Evolutionary conservation across 2,888 invertebrate genomes (phyloP).

Genomic region (Zhuqinia jingwanae): DNA sequence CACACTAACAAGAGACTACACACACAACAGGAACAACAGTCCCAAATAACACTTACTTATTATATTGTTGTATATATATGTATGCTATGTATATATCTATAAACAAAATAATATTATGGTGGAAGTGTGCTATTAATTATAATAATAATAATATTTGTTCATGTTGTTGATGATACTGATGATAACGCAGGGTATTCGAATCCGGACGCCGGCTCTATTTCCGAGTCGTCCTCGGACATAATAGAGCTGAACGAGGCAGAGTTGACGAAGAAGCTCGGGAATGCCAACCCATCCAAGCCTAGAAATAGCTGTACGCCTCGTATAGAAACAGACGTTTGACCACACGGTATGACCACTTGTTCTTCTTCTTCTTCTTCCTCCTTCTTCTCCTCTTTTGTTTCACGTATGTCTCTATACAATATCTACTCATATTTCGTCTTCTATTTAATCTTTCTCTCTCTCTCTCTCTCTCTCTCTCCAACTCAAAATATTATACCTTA

Average conservation of each 20-base stretch:
- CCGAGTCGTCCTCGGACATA: slow-evolving; percentile 79
- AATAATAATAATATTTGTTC: slow-evolving; percentile 37
- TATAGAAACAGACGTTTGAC: slow-evolving; percentile 80
- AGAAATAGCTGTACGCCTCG: slow-evolving; percentile 80
- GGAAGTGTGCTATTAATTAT: neutral
- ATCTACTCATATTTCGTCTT: slow-evolving; percentile 19
- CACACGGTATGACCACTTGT: slow-evolving; percentile 79
- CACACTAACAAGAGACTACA: no score
- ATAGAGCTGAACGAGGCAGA: slow-evolving; percentile 79
- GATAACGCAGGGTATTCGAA: slow-evolving; percentile 79
- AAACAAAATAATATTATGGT: neutral
- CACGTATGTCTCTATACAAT: slow-evolving; percentile 52
- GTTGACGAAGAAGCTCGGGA: slow-evolving; percentile 79
- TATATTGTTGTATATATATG: neutral
- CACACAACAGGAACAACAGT: no score
- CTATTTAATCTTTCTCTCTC: neutral
- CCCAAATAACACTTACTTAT: no score
- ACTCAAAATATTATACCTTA: no score
- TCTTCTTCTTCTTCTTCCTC: slow-evolving; percentile 48
- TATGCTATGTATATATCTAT: neutral
- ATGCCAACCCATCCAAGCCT: slow-evolving; percentile 79
- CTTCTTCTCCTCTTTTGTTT: slow-evolving; percentile 63
- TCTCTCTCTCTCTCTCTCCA: neutral
- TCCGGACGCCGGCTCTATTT: slow-evolving; percentile 79
- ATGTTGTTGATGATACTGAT: slow-evolving; percentile 53